phyloP scores from a whole-genome alignment of 2,888 invertebrate genomes.

The Zootermopsis nevadensis region DNA sequence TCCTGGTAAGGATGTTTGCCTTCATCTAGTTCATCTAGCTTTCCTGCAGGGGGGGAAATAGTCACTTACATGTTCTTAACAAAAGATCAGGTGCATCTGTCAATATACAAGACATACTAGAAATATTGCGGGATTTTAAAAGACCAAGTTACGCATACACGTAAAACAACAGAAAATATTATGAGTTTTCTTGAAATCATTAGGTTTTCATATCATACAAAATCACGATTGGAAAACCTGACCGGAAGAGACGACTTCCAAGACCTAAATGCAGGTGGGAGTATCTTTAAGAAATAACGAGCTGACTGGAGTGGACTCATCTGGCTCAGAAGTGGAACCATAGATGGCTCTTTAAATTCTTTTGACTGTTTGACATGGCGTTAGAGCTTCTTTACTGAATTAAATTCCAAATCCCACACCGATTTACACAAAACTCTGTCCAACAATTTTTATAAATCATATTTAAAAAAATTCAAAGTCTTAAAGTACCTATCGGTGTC shows the following conservation, averaged over 20 bases:
- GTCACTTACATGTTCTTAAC: not conserved
- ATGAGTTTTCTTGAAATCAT: not conserved
- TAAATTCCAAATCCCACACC: no score
- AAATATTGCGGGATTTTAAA: not conserved
- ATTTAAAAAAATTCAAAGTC: no score
- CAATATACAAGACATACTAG: not conserved
- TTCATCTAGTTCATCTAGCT: slow-evolving; percentile 79
- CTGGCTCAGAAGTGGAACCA: no score
- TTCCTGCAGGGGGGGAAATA: slow-evolving; percentile 67
- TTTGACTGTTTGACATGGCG: no score
- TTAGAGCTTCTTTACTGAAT: no score
- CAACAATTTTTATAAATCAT: no score
- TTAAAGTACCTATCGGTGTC: slow-evolving; percentile 67
- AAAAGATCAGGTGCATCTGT: not conserved
- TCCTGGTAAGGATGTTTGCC: slow-evolving; percentile 80
- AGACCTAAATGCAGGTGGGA: no score
- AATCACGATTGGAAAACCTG: not conserved
- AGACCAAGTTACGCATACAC: not conserved
- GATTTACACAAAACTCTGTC: no score
- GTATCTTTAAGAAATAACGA: no score
- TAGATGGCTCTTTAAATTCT: no score
- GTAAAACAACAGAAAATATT: not conserved
- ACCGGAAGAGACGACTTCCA: no score
- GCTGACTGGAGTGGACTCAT: no score
- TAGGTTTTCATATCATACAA: not conserved